Percentiles rank a stretch among this genome's conserved stretches.
Conservation (phyloP, 1,140 invertebrate species). For the Drosophila neocordata region DNA sequence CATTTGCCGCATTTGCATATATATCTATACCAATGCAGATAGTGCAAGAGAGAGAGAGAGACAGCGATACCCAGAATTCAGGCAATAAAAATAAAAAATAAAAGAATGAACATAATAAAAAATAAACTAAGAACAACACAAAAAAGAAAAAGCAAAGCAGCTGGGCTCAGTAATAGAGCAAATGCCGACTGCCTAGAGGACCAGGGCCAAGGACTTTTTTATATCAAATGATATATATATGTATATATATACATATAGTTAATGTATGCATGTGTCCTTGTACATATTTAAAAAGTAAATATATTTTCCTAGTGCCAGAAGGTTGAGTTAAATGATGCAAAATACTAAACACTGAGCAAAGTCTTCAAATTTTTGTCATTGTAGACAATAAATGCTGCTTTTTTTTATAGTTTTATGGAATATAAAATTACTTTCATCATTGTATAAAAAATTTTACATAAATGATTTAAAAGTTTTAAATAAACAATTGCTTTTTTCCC, state of each 20-base stretch:
- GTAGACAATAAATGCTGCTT: background rate
- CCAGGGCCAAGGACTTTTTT: constrained; percentile 1
- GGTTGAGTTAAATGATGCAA: background rate
- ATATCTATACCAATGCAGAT: constrained; percentile 47
- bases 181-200: background rate
- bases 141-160: constrained; percentile 2
- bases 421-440: too few species aligned
- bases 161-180: constrained; percentile 2
- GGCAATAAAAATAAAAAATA: constrained; percentile 14
- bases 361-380: constrained; percentile 11
- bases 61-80: constrained; percentile 7
- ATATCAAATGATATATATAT: background rate
- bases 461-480: too few species aligned
- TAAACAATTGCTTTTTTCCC: too few species aligned
- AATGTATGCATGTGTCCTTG: background rate
- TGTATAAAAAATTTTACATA: too few species aligned
- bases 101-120: background rate
- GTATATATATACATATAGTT: background rate
- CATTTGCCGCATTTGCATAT: constrained; percentile 74
- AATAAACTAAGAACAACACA: constrained; percentile 1
- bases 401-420: background rate
- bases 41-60: constrained; percentile 15
- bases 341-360: background rate
- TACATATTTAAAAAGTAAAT: constrained; percentile 29
- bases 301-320: constrained; percentile 33